Conservation (phyloP, 2,797 vertebrate species). For the Toxotes lorentzi region DNA sequence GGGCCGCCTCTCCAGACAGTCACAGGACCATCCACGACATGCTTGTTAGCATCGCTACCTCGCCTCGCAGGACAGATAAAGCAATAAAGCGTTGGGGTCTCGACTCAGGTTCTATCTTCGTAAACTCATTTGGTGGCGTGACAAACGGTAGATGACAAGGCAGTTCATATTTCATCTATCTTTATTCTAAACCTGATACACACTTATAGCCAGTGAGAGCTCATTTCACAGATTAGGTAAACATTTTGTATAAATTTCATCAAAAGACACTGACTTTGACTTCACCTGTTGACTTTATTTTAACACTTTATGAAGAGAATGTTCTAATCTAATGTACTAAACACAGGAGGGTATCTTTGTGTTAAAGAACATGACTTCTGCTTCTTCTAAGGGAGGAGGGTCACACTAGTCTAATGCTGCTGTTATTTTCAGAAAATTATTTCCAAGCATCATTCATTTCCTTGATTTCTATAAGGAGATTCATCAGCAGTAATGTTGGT, state of each 20-base stretch:
- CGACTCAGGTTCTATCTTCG: slow-evolving; percentile 25
- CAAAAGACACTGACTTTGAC: background rate
- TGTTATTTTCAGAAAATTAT: background rate
- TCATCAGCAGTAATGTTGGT: background rate
- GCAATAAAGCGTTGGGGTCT: slow-evolving; percentile 11
- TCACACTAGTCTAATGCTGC: background rate
- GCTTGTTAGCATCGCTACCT: slow-evolving; percentile 52
- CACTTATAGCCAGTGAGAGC: background rate
- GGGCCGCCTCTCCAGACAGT: slow-evolving; percentile 49
- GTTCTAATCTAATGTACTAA: background rate
- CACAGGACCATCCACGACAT: slow-evolving; percentile 25
- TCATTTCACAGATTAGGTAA: background rate
- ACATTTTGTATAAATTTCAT: background rate
- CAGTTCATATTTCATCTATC: slow-evolving; percentile 8
- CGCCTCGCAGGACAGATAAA: slow-evolving; percentile 17
- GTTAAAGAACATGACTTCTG: background rate
- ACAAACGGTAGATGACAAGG: slow-evolving; percentile 12
- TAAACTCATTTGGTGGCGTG: slow-evolving; percentile 19
- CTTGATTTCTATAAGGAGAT: background rate
- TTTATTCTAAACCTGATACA: slow-evolving; percentile 17
- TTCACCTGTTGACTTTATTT: background rate
- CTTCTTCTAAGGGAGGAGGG: background rate
- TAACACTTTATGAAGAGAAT: background rate
- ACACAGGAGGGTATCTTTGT: background rate
- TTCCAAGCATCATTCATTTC: background rate